Evolutionary conservation across 1,140 invertebrate genomes (phyloP).

Genomic region (Sesamia nonagrioides): DNA sequence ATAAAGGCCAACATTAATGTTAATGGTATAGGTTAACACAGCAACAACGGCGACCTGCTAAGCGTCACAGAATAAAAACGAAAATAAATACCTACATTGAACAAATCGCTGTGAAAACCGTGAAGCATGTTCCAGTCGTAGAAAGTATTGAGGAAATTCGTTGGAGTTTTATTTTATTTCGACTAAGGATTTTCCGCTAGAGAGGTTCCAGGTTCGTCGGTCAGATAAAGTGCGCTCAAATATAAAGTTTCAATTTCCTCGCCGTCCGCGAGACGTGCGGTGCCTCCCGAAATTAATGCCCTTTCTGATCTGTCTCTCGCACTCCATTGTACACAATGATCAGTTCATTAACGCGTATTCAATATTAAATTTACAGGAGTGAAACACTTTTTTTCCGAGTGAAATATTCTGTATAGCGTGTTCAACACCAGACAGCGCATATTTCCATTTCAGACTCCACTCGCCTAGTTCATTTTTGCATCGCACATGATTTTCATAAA

Average conservation of each 20-base stretch:
- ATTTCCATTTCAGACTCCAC: slow-evolving; percentile 41
- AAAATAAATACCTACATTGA: slow-evolving; percentile 52
- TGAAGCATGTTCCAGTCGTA: slow-evolving; percentile 60
- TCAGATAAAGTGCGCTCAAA: slow-evolving; percentile 82
- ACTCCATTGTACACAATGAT: slow-evolving; percentile 53
- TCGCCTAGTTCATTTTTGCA: slow-evolving; percentile 36
- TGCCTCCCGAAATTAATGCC: slow-evolving; percentile 66
- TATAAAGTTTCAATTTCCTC: slow-evolving; percentile 85
- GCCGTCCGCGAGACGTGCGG: slow-evolving; percentile 67
- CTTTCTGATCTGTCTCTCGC: slow-evolving; percentile 63
- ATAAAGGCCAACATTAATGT: slow-evolving; percentile 40
- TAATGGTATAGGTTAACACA: slow-evolving; percentile 32
- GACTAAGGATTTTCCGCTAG: slow-evolving; percentile 71
- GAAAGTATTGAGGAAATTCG: slow-evolving; percentile 67
- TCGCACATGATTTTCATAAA: slow-evolving; percentile 30
- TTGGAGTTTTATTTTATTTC: slow-evolving; percentile 75
- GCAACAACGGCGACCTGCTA: slow-evolving; percentile 18
- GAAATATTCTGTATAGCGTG: slow-evolving; percentile 11
- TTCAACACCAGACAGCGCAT: slow-evolving; percentile 15
- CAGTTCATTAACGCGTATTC: slow-evolving; percentile 55
- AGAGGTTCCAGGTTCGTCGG: slow-evolving; percentile 71
- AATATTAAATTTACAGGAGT: slow-evolving; percentile 39
- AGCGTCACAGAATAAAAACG: slow-evolving; percentile 37
- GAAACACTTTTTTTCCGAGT: slow-evolving; percentile 23
- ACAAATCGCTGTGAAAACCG: slow-evolving; percentile 63